Evolutionary conservation across 2,113 vertebrate species (phyloP).

Genomic region (Rutilus rutilus): DNA sequence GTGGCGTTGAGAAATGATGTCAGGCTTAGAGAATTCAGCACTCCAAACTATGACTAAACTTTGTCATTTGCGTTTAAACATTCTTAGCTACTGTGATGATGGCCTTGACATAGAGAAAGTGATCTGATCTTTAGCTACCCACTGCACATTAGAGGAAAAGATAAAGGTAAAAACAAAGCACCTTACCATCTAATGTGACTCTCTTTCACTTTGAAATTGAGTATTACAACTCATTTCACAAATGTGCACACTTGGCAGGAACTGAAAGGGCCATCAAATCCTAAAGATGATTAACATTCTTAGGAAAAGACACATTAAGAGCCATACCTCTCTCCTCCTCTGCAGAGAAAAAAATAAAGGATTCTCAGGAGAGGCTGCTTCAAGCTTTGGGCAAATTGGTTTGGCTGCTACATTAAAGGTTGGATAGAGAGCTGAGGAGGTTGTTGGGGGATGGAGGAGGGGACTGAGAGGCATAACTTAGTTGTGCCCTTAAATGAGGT

Average conservation of each 20-base stretch:
- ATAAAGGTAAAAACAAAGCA: conserved; percentile 52
- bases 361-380: conserved; percentile 86
- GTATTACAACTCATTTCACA: conserved; percentile 91
- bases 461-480: conserved; percentile 67
- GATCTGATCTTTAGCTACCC: not conserved
- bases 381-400: conserved; percentile 94
- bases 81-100: not conserved
- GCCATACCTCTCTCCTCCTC: conserved; percentile 84
- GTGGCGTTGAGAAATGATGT: conserved; percentile 55
- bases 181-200: conserved; percentile 86
- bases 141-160: conserved; percentile 81
- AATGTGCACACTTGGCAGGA: conserved; percentile 68
- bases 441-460: conserved; percentile 65
- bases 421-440: conserved; percentile 66
- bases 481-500: conserved; percentile 73
- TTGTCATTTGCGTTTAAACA: not conserved
- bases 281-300: conserved; percentile 96
- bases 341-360: conserved; percentile 86
- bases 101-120: not conserved
- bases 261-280: conserved; percentile 87
- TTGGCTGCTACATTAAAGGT: conserved; percentile 95
- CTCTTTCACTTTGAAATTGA: conserved; percentile 60
- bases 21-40: not conserved
- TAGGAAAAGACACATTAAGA: conserved; percentile 86
- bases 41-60: not conserved